Evolutionary conservation across 2,797 vertebrate species (phyloP).

Genomic region (Prunella strophiata): DNA sequence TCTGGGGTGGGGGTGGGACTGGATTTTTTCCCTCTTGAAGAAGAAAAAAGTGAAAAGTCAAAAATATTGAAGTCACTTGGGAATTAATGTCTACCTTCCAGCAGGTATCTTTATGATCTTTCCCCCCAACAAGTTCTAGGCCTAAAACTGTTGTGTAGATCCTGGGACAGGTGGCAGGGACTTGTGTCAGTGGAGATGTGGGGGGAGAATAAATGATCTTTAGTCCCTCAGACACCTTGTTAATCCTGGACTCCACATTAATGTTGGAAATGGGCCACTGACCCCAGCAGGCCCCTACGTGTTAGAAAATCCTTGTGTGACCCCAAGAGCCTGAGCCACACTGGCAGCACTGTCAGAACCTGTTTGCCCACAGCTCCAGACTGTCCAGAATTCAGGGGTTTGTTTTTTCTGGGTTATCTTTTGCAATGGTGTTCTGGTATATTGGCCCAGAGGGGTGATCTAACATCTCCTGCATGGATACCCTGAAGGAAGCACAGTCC

Average conservation of each 20-base stretch:
- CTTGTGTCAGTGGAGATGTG: not conserved
- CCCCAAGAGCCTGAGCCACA: not conserved
- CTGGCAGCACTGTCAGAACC: not conserved
- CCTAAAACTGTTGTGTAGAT: not conserved
- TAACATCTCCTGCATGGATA: rapidly evolving
- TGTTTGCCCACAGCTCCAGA: not conserved
- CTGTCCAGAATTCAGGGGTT: not conserved
- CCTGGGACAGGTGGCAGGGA: not conserved
- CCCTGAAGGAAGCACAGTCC: not conserved
- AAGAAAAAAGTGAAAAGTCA: not conserved
- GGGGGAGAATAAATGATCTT: not conserved
- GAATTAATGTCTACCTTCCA: not conserved
- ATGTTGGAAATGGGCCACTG: not conserved
- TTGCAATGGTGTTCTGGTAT: not conserved
- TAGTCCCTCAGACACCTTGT: not conserved
- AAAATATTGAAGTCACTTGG: not conserved
- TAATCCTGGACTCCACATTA: not conserved
- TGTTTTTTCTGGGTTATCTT: not conserved
- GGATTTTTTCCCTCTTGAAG: not conserved
- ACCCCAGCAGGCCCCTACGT: not conserved
- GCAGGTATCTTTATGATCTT: not conserved
- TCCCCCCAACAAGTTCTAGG: not conserved
- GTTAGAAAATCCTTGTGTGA: not conserved
- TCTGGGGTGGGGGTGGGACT: not conserved
- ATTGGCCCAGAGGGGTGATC: not conserved